A percentile compares a stretch with the other conserved stretches of the same genome.
Conservation (phyloP, 2,888 invertebrate species). For the Netelia virgata region DNA sequence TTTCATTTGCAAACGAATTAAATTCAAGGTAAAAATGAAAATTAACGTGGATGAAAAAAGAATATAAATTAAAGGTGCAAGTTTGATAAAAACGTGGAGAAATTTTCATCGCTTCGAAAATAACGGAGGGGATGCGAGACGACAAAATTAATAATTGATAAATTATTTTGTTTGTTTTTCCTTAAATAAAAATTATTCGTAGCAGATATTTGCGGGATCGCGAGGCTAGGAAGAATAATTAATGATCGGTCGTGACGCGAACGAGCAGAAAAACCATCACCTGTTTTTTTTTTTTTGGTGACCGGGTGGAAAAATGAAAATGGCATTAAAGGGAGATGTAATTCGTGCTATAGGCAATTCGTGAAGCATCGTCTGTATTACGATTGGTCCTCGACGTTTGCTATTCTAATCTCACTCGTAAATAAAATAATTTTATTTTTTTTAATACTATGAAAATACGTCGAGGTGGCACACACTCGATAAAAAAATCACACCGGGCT, state of each 20-base stretch:
- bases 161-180: background rate
- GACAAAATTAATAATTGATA: constrained; percentile 1
- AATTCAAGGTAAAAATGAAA: background rate
- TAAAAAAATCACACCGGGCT: constrained; percentile 15
- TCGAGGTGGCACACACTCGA: constrained; percentile 26
- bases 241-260: background rate
- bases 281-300: constrained; percentile 16
- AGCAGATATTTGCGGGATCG: too few species aligned
- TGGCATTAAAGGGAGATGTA: constrained; percentile 12
- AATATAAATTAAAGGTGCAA: background rate
- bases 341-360: constrained; percentile 34
- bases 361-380: constrained; percentile 24
- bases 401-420: background rate
- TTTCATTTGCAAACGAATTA: background rate
- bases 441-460: background rate
- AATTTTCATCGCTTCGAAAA: background rate
- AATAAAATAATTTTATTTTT: background rate
- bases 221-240: too few species aligned
- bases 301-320: constrained; percentile 7
- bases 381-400: background rate
- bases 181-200: too few species aligned
- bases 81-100: too few species aligned
- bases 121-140: background rate
- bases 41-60: background rate
- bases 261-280: constrained; percentile 22